Evolutionary conservation across 1,140 invertebrate genomes (phyloP).

Genomic region (Ganaspis sp.): DNA sequence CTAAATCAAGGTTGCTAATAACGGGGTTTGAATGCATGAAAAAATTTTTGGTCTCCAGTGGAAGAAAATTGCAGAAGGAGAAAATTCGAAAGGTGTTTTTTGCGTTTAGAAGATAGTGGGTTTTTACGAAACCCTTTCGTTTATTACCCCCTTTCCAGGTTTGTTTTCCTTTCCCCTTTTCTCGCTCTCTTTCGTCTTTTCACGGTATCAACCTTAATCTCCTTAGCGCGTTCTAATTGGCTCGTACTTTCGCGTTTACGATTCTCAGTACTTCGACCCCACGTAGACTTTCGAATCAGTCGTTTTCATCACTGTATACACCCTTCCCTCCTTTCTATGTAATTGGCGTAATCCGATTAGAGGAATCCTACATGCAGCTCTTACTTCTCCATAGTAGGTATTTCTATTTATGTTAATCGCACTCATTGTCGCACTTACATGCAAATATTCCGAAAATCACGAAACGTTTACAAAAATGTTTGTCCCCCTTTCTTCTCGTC

Average conservation of each 20-base stretch:
- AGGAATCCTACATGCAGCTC: constrained; percentile 34
- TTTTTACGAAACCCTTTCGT: constrained; percentile 29
- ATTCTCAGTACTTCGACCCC: constrained; percentile 29
- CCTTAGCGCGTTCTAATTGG: constrained; percentile 45
- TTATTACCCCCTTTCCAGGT: not conserved
- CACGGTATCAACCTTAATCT: constrained; percentile 38
- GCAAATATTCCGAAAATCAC: not conserved
- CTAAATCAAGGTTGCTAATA: no score
- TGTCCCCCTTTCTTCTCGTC: no score
- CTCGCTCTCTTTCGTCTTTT: constrained; percentile 26
- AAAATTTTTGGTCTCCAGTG: not conserved
- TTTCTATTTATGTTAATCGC: constrained; percentile 30
- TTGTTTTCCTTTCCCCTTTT: constrained; percentile 6
- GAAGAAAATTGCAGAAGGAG: no score
- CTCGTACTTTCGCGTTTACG: constrained; percentile 36
- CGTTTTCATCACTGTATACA: constrained; percentile 26
- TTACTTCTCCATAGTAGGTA: not conserved
- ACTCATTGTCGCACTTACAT: constrained; percentile 16
- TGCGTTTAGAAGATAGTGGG: not conserved
- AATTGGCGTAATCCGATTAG: constrained; percentile 47
- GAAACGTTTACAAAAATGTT: not conserved
- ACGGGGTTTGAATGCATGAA: no score
- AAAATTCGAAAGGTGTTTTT: not conserved
- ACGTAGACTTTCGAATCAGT: constrained; percentile 18
- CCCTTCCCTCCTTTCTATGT: constrained; percentile 24